Evolutionary conservation across 2,113 vertebrate species (phyloP).

Genomic region (Lepus timidus): DNA sequence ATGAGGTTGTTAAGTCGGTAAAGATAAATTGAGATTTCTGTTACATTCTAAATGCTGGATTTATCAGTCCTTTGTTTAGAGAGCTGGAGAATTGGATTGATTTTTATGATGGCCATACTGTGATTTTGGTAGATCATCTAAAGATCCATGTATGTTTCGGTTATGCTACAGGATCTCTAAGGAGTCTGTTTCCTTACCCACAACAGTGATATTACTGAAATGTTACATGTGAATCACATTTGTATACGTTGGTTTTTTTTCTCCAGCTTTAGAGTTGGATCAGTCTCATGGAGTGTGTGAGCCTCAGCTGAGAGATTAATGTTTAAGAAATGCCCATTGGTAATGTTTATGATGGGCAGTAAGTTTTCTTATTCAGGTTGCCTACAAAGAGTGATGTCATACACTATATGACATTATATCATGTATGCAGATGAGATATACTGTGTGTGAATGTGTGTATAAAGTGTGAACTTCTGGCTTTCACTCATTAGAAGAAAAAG

Average conservation of each 20-base stretch:
- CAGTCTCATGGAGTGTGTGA: background rate
- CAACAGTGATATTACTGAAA: constrained; percentile 17
- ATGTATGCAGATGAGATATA: constrained; percentile 35
- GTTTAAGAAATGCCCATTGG: constrained; percentile 25
- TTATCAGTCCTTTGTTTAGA: background rate
- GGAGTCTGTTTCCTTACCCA: background rate
- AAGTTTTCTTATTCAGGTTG: constrained; percentile 36
- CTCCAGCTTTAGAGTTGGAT: background rate
- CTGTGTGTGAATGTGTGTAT: constrained; percentile 41
- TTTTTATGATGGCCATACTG: background rate
- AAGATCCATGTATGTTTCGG: background rate
- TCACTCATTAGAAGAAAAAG: background rate
- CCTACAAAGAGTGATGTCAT: constrained; percentile 15
- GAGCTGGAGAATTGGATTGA: background rate
- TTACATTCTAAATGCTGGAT: background rate
- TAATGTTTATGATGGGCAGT: constrained; percentile 8
- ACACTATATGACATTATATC: background rate
- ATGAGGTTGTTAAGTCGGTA: background rate
- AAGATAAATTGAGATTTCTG: background rate
- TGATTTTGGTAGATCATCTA: background rate
- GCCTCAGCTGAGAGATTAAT: constrained; percentile 15
- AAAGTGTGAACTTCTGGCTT: background rate
- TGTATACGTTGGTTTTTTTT: background rate
- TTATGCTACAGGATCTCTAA: background rate
- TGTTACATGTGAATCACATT: constrained; percentile 31